These are phyloP conservation scores for Centropristis striata DNA, from an alignment of 2,113 vertebrate species.

Conservation along the genomic window DNA sequence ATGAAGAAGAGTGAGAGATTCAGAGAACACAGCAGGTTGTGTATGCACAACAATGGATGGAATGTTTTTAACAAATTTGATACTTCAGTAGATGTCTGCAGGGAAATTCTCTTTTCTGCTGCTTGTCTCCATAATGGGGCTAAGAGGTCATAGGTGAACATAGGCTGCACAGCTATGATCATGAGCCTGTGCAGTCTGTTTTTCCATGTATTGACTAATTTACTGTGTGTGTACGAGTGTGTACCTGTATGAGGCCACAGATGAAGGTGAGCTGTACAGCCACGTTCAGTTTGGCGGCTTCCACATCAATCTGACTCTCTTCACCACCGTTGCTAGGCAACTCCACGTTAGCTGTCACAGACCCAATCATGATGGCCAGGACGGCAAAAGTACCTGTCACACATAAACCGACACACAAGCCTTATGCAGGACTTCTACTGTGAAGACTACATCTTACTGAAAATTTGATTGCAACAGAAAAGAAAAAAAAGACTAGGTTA, in stretches of 20 bases:
- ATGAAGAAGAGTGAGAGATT: background rate
- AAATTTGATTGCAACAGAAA: background rate
- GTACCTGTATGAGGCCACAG: slow-evolving; percentile 77
- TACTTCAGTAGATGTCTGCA: background rate
- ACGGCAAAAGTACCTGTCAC: slow-evolving; percentile 71
- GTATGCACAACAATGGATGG: background rate
- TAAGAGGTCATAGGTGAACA: background rate
- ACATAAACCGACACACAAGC: slow-evolving; percentile 27
- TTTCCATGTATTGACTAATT: background rate
- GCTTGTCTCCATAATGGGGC: background rate
- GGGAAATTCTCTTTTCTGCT: background rate
- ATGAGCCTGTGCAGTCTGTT: background rate
- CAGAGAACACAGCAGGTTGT: background rate
- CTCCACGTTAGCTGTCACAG: slow-evolving; percentile 66
- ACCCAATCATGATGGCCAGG: slow-evolving; percentile 74
- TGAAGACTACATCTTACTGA: background rate
- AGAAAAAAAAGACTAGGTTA: background rate
- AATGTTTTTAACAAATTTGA: background rate
- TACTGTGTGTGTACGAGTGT: background rate
- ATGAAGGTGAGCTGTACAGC: slow-evolving; percentile 72
- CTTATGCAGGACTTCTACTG: background rate
- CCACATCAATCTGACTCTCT: slow-evolving; percentile 47
- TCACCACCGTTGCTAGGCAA: slow-evolving; percentile 57
- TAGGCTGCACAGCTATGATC: background rate
- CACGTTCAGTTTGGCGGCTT: slow-evolving; percentile 64